These are phyloP conservation scores for Lycorma delicatula DNA, from an alignment of 1,140 invertebrate genomes.

Conservation along the genomic window DNA sequence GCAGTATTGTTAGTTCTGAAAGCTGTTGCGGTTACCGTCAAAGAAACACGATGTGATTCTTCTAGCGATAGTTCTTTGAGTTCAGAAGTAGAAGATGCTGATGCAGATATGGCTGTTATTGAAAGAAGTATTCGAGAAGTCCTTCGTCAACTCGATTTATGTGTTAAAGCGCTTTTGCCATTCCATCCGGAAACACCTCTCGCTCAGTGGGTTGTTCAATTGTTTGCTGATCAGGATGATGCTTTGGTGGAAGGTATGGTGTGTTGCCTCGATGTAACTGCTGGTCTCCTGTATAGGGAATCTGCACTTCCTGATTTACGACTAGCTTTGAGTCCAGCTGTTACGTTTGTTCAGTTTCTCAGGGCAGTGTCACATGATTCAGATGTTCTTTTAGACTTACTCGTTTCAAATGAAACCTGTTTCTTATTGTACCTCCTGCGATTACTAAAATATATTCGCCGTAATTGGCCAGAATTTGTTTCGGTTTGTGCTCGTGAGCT, in stretches of 20 bases:
- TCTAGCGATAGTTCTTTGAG: conserved; percentile 61
- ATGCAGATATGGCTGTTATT: conserved; percentile 80
- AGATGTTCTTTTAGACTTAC: conserved; percentile 72
- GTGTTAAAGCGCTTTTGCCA: conserved; percentile 69
- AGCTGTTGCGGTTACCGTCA: conserved; percentile 80
- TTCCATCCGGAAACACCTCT: conserved; percentile 81
- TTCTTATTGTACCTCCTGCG: conserved; percentile 78
- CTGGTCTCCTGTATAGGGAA: conserved; percentile 71
- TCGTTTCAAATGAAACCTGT: conserved; percentile 86
- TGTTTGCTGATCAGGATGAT: conserved; percentile 86
- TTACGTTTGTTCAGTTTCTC: conserved; percentile 76
- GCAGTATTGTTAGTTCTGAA: conserved; percentile 76
- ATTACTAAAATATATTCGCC: conserved; percentile 74
- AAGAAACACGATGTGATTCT: conserved; percentile 77
- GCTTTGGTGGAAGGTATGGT: conserved; percentile 88
- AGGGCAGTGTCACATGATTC: conserved; percentile 73
- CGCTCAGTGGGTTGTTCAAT: conserved; percentile 76
- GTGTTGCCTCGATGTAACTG: conserved; percentile 77
- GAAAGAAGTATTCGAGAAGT: conserved; percentile 73
- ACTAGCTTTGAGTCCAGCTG: conserved; percentile 69
- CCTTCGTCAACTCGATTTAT: conserved; percentile 66
- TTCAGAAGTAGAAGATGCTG: conserved; percentile 73
- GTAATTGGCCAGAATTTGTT: conserved; percentile 76
- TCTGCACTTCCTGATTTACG: conserved; percentile 62
- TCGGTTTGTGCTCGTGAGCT: conserved; percentile 64